Evolutionary conservation across 2,113 vertebrate species (phyloP), one percentile per base, ranked within the genome.

Genomic region (Psophia crepitans): DNA sequence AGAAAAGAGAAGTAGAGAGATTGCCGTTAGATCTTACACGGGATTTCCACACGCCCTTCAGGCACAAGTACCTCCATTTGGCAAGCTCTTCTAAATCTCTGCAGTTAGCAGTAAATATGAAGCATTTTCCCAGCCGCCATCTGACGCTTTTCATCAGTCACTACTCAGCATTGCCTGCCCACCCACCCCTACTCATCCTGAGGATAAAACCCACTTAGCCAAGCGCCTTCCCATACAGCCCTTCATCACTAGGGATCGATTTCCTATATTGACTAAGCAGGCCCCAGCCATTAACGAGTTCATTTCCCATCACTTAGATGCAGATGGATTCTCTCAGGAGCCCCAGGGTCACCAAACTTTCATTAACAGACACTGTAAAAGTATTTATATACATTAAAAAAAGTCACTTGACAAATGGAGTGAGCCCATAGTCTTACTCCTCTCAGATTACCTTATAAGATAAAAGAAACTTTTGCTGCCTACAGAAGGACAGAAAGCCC

Each of bases 261-360:
- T 94, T 58, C 91, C 92, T 32, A 71, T 74, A 97, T 95, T 70
- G 96, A 94, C 83, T 51, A 28, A 84, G 83, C 68, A 27, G 84
- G 73, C 22, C 94, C 63, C 33, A 37, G 93, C 91, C 92, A 97
- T 96, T 97, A 96, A 92, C 20, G 35, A 97, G 96, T 97, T 97
- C 96, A 97, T 97, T 97, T 97, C 93, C 96, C 95, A 83, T 94
- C 95, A 93, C 93, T 97, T 93, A 96, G 78, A 95, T 84, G 89
- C 60, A 87, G 96, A 96, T 92, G 77, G 96, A 96, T 95, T 96
- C 94, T 64, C 80, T 46, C 78, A 85, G 85, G 80, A 95, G 73
- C 91, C 54, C 61, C 39, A 16, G 87, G 90, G 96, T 96, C 95
- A 96, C 94, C 11, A 2, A 84, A 95, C 74, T 94, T 96, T 96